Evolutionary conservation across 2,797 vertebrate genomes (phyloP), one percentile per base, ranked within the genome.

Genomic region (Octomys mimax): DNA sequence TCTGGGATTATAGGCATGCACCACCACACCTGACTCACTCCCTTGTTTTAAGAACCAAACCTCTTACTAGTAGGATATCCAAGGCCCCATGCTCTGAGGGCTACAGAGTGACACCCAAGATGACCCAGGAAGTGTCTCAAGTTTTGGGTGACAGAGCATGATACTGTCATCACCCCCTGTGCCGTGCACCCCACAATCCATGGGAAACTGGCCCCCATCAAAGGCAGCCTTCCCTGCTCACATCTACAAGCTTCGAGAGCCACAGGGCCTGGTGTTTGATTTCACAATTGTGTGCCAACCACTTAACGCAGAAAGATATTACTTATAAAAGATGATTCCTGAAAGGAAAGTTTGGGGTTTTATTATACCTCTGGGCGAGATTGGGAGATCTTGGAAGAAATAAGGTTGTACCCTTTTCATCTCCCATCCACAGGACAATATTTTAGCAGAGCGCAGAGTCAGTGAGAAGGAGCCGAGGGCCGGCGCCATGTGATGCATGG

Each of bases 341-440:
- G 99, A 99, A 99, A 98, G 99, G 98, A 98, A 99, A 99, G 99
- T 99, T 99, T 99, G 99, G 99, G 98, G 99, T 99, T 99, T 99
- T 99, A 99, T 99, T 99, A 99, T 59, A 97, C 99, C 99, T 99
- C 98, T 99, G 99, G 99, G 99, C 99, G 99, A 99, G 98, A 98
- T 94, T 97, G 97, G 99, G 98, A 98, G 98, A 99, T 99, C 99
- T 99, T 99, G 98, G 99, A 99, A 99, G 99, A 99, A 99, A 99
- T 99, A 99, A 99, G 99, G 99, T 99, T 99, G 99, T 99, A 99
- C 99, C 99, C 99, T 99, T 99, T 99, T 99, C 99, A 99, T 99
- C 99, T 99, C 98, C 98, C 99, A 99, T 99, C 99, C 99, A 98
- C 99, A 98, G 99, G 99, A 99, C 99, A 98, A 98, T 99, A 99